A percentile compares a stretch with the other conserved stretches of the same genome.
Conservation (phyloP, 2,888 invertebrate genomes). For the Hirtodrosophila cameraria region DNA sequence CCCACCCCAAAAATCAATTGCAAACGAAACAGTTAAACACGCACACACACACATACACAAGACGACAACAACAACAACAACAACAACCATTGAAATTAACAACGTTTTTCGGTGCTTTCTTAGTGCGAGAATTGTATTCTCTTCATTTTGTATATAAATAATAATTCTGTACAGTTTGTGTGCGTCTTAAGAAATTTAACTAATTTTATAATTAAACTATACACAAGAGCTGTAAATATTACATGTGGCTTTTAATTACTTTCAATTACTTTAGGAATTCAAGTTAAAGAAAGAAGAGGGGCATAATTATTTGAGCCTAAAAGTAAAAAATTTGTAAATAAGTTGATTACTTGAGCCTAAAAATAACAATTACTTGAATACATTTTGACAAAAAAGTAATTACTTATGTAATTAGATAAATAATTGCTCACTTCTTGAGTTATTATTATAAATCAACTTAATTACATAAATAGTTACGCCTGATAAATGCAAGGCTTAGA, state of each 20-base stretch:
- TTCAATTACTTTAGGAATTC: constrained; percentile 13
- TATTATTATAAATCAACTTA: no score
- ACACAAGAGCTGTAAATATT: background rate
- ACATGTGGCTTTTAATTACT: constrained; percentile 11
- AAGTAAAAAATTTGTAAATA: no score
- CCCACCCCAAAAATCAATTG: constrained; percentile 8
- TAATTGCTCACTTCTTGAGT: no score
- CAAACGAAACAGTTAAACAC: constrained; percentile 35
- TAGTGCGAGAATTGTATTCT: constrained; percentile 77
- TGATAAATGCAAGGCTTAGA: no score
- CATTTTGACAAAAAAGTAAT: no score
- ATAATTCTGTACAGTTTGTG: constrained; percentile 30
- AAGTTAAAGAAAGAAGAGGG: no score
- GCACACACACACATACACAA: constrained; percentile 18
- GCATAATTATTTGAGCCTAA: no score
- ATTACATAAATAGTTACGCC: no score
- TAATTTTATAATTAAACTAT: constrained; percentile 20
- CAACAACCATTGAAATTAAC: constrained; percentile 45
- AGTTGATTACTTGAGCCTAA: no score
- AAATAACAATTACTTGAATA: no score
- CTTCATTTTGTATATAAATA: constrained; percentile 53
- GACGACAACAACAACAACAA: constrained; percentile 5
- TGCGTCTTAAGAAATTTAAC: constrained; percentile 19
- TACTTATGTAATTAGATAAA: no score
- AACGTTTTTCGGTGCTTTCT: constrained; percentile 61